These are phyloP conservation scores for Vipera ursinii DNA, from an alignment of 2,797 vertebrate species.

Conservation along the genomic window DNA sequence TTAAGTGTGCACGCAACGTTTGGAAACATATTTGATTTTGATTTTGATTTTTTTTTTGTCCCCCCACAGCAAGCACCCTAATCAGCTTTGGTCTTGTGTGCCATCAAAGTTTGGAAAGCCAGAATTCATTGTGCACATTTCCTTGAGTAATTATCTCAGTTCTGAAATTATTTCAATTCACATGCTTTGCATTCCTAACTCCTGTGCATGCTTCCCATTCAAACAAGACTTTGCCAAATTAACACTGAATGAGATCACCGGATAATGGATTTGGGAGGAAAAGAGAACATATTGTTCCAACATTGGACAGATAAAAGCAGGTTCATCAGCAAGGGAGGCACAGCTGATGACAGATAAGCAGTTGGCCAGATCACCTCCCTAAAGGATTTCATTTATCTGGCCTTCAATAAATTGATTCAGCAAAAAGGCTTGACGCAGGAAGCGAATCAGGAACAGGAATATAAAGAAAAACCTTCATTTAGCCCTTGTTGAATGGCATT, in stretches of 20 bases:
- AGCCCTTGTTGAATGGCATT: background rate
- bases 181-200: background rate
- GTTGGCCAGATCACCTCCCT: constrained; percentile 10
- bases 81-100: background rate
- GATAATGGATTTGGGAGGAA: constrained; percentile 27
- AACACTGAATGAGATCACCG: constrained; percentile 15
- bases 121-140: constrained; percentile 27
- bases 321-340: constrained; percentile 1
- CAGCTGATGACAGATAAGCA: constrained; percentile 6
- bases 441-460: constrained; percentile 14
- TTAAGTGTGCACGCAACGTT: constrained; percentile 13
- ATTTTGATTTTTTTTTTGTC: constrained; percentile 23
- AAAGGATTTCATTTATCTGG: constrained; percentile 28
- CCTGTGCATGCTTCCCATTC: constrained; percentile 4
- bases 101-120: constrained; percentile 13
- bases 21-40: background rate
- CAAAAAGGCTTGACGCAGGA: background rate
- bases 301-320: constrained; percentile 8
- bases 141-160: constrained; percentile 22
- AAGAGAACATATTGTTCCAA: constrained; percentile 11
- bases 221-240: constrained; percentile 26
- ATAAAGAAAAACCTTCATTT: background rate
- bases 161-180: constrained; percentile 27
- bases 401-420: constrained; percentile 16
- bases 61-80: constrained; percentile 16